phyloP scores from a whole-genome alignment of 2,797 vertebrate species.

The Gallirallus australis region DNA sequence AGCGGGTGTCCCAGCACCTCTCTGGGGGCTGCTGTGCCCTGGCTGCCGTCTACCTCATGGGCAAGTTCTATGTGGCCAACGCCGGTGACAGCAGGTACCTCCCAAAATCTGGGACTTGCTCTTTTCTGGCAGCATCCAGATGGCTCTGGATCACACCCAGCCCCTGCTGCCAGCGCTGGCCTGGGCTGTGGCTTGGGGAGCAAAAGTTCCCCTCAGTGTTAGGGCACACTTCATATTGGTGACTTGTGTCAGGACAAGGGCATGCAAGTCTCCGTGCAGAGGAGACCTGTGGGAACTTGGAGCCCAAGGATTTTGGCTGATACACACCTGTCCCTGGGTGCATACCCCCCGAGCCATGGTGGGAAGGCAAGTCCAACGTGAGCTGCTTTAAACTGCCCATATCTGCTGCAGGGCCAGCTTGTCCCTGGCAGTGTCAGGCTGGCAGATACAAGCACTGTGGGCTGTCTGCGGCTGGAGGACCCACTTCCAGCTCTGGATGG shows the following conservation, averaged over 20 bases:
- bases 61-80: constrained; percentile 97
- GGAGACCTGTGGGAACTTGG: not conserved
- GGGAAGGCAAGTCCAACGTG: not conserved
- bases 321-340: not conserved
- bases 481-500: not conserved
- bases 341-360: accelerated
- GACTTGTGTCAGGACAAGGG: not conserved
- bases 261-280: not conserved
- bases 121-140: not conserved
- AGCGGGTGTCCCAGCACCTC: constrained; percentile 85
- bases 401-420: not conserved
- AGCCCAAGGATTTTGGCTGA: not conserved
- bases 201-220: not conserved
- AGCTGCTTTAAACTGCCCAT: not conserved
- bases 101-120: not conserved
- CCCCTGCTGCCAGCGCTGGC: not conserved
- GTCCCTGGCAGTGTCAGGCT: not conserved
- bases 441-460: not conserved
- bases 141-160: not conserved
- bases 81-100: constrained; percentile 96
- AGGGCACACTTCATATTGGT: not conserved
- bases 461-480: not conserved
- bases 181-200: not conserved
- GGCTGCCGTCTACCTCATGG: constrained; percentile 90
- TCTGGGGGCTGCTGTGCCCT: constrained; percentile 95